Percentiles rank a stretch among this genome's conserved stretches.
phyloP scores from a whole-genome alignment of 2,797 vertebrate genomes.

The Aplochiton taeniatus region DNA sequence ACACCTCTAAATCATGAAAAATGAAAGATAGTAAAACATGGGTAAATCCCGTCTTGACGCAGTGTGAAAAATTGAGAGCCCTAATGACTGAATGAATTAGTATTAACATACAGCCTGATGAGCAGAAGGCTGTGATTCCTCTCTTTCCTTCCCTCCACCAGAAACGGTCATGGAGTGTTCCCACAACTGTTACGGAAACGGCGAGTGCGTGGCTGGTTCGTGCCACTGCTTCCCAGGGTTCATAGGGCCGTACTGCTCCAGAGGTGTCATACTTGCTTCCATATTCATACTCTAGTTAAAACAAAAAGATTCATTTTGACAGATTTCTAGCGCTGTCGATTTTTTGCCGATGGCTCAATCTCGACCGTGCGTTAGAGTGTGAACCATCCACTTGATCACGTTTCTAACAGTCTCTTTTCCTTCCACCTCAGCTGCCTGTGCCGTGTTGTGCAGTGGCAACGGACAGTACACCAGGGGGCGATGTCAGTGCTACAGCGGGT shows the following conservation, averaged over 20 bases:
- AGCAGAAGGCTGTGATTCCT: too few relatives aligned
- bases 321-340: too few relatives aligned
- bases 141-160: conserved; percentile 59
- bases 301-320: too few relatives aligned
- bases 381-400: not conserved
- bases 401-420: not conserved
- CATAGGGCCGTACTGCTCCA: conserved; percentile 94
- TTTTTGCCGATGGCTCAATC: too few relatives aligned
- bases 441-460: conserved; percentile 93
- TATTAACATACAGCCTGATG: too few relatives aligned
- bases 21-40: not conserved
- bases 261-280: conserved; percentile 77
- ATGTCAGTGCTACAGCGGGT: conserved; percentile 96
- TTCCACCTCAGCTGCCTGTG: conserved; percentile 87
- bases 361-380: too few relatives aligned
- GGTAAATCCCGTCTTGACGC: too few relatives aligned
- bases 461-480: conserved; percentile 97
- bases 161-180: conserved; percentile 96
- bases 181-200: conserved; percentile 96
- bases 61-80: too few relatives aligned
- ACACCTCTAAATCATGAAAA: not conserved
- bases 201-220: conserved; percentile 94
- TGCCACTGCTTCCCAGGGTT: conserved; percentile 98
- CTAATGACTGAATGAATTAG: too few relatives aligned
- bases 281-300: too few relatives aligned